A percentile compares a stretch with the other conserved stretches of the same genome.
phyloP scores from a whole-genome alignment of 64 coral and sea anemone species.

The Stichodactyla mertensii region DNA sequence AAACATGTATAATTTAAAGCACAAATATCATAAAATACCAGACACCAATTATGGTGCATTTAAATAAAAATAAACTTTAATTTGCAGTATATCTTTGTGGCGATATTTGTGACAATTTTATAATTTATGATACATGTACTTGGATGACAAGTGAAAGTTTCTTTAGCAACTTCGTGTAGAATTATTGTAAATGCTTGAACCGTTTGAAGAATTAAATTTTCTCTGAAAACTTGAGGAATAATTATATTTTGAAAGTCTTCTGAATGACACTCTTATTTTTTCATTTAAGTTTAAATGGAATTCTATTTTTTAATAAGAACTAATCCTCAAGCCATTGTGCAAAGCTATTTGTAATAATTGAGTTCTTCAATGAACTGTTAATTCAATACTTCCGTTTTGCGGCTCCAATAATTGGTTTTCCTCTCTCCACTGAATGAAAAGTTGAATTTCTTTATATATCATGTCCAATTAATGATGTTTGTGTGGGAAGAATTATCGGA shows the following conservation, averaged over 20 bases:
- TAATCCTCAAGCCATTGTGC: neutral
- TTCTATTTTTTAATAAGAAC: neutral
- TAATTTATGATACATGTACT: too few relatives aligned
- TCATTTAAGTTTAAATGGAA: neutral
- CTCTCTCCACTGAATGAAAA: neutral
- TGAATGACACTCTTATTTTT: neutral
- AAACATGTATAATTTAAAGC: too few relatives aligned
- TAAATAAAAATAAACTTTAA: too few relatives aligned
- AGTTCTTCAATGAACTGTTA: neutral
- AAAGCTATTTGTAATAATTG: neutral
- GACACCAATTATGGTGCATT: too few relatives aligned
- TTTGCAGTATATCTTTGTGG: too few relatives aligned
- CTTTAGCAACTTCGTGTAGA: too few relatives aligned
- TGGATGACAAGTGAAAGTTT: too few relatives aligned
- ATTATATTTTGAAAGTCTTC: neutral
- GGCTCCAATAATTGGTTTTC: neutral
- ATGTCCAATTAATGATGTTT: neutral
- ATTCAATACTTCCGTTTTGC: neutral
- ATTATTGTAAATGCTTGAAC: neutral
- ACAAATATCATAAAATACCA: neutral
- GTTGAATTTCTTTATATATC: neutral
- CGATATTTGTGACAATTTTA: too few relatives aligned
- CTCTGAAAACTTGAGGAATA: slow-evolving; percentile 5
- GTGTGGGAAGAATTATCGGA: neutral
- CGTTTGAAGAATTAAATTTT: neutral